Percentiles rank a stretch among this genome's conserved stretches.
These are phyloP conservation scores for Lagopus leucura DNA, from an alignment of 2,113 vertebrate species.

Conservation along the genomic window DNA sequence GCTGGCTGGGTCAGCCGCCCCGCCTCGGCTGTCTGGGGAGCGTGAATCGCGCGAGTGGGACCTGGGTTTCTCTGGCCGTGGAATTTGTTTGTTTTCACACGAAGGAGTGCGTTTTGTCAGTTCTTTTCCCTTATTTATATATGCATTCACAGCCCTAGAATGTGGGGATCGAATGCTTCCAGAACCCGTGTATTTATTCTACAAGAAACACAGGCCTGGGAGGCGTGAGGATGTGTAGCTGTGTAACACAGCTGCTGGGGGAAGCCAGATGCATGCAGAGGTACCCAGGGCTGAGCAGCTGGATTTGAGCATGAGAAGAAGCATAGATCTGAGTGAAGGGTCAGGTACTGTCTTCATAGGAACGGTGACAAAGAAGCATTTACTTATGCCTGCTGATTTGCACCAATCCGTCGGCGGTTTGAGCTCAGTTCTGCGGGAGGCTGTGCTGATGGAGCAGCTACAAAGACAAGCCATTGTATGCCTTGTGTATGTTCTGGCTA, in stretches of 20 bases:
- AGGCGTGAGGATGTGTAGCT: rapidly evolving
- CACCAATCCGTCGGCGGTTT: rapidly evolving
- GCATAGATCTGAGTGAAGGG: rapidly evolving
- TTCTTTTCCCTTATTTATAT: rapidly evolving
- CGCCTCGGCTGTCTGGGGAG: neutral
- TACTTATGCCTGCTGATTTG: neutral
- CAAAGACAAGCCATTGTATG: neutral
- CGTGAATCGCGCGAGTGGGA: neutral
- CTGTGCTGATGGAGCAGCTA: neutral
- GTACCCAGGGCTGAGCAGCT: rapidly evolving
- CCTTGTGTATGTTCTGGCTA: rapidly evolving
- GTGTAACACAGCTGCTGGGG: rapidly evolving
- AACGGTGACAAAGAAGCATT: neutral
- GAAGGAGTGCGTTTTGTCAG: rapidly evolving
- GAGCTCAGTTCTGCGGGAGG: neutral
- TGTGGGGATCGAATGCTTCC: rapidly evolving
- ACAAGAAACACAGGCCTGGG: rapidly evolving
- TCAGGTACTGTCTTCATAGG: neutral
- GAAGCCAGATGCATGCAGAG: rapidly evolving
- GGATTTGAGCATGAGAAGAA: rapidly evolving
- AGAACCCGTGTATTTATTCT: rapidly evolving
- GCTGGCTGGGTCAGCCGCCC: neutral
- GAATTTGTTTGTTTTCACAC: rapidly evolving
- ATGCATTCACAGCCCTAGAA: rapidly evolving
- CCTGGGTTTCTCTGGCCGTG: neutral